Evolutionary conservation across 2,113 vertebrate genomes (phyloP).

Genomic region (Syngnathoides biaculeatus): DNA sequence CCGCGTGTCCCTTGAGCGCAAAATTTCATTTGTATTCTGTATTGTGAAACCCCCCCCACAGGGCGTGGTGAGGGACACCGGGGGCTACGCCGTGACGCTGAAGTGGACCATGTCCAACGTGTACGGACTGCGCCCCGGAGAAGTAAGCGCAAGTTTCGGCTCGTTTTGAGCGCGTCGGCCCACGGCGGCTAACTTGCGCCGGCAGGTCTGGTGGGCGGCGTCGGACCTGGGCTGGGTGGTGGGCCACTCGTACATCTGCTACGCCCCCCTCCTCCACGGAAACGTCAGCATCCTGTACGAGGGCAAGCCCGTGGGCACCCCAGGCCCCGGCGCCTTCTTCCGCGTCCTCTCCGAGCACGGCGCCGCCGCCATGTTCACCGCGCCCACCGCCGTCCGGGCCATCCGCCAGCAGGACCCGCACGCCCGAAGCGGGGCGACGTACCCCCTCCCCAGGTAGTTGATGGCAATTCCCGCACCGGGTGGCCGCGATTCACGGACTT

Average conservation of each 20-base stretch:
- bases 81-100: constrained; percentile 92
- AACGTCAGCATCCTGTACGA: constrained; percentile 93
- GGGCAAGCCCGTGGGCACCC: constrained; percentile 97
- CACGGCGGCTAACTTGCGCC: neutral
- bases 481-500: constrained; percentile 8
- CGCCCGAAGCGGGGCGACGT: constrained; percentile 75
- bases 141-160: constrained; percentile 74
- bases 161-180: neutral
- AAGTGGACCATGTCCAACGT: constrained; percentile 96
- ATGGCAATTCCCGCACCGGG: neutral
- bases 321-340: constrained; percentile 90
- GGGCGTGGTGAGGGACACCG: constrained; percentile 90
- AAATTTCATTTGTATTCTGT: no score
- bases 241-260: constrained; percentile 97
- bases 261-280: constrained; percentile 90
- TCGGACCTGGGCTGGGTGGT: constrained; percentile 98
- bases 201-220: constrained; percentile 97
- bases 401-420: constrained; percentile 93
- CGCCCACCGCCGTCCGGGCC: constrained; percentile 93
- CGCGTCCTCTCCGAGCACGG: constrained; percentile 89
- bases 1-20: no score
- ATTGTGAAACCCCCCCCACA: no score
- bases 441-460: constrained; percentile 82
- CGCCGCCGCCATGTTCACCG: constrained; percentile 84
- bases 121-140: constrained; percentile 87